phyloP scores from a whole-genome alignment of 2,113 vertebrate genomes.

The Cavia aperea region DNA sequence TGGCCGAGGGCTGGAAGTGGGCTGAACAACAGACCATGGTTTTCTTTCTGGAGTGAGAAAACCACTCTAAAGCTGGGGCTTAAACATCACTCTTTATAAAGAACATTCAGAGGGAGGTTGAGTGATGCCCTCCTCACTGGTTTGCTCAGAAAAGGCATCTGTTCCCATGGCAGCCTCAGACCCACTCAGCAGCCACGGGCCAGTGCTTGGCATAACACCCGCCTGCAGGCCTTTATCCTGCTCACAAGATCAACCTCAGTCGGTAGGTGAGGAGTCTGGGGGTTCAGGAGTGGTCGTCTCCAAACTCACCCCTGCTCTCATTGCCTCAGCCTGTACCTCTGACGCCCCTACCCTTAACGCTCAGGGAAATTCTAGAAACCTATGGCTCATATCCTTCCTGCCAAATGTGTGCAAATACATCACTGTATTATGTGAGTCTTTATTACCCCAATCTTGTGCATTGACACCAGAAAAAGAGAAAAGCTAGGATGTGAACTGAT shows the following conservation, averaged over 20 bases:
- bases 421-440: background rate
- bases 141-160: too few relatives aligned
- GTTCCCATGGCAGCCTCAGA: background rate
- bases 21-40: accelerated
- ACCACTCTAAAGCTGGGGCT: background rate
- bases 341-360: background rate
- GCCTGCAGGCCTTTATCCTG: background rate
- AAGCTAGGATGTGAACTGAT: background rate
- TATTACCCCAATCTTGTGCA: background rate
- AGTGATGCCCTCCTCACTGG: background rate
- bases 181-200: background rate
- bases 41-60: accelerated
- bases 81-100: background rate
- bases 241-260: too few relatives aligned
- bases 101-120: background rate
- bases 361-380: background rate
- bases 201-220: background rate
- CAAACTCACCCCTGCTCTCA: background rate
- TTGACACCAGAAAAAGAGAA: background rate
- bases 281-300: background rate
- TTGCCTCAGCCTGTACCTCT: background rate
- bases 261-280: background rate
- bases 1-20: accelerated
- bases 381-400: background rate
- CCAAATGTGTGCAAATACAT: background rate